Conservation (phyloP, 1,140 invertebrate genomes). For the Pseudobourletiella spinata region DNA sequence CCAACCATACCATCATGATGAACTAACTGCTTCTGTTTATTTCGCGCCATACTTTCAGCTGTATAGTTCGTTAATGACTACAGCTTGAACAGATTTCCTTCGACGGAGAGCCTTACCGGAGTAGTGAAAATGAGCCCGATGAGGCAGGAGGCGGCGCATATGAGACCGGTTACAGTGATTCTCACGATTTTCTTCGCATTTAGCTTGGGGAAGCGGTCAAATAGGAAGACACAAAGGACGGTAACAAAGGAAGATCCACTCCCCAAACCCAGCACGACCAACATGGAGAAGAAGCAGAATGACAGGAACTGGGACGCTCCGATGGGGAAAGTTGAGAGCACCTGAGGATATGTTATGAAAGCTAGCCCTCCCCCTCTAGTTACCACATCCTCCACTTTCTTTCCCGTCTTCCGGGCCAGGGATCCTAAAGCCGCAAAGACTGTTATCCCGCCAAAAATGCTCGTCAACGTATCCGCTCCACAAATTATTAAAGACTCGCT, state of each 20-base stretch:
- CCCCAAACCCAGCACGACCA: slow-evolving; percentile 48
- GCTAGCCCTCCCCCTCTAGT: neutral
- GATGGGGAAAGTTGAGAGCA: slow-evolving; percentile 52
- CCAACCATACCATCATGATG: neutral
- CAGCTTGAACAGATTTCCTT: neutral
- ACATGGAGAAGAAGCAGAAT: slow-evolving; percentile 45
- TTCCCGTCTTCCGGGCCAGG: slow-evolving; percentile 46
- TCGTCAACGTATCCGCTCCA: slow-evolving; percentile 62
- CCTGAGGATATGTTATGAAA: neutral
- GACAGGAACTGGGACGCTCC: slow-evolving; percentile 46
- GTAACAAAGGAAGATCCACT: neutral
- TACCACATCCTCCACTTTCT: neutral
- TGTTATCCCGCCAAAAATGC: slow-evolving; percentile 50
- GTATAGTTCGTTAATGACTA: neutral
- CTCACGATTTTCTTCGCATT: neutral
- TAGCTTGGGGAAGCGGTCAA: neutral
- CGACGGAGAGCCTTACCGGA: neutral
- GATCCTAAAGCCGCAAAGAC: slow-evolving; percentile 47
- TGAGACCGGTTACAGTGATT: neutral
- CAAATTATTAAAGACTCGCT: slow-evolving; percentile 54
- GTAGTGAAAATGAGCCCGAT: neutral
- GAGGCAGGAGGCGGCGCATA: neutral
- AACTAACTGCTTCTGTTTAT: slow-evolving; percentile 26
- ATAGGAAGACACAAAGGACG: neutral
- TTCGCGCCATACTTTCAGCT: neutral